These are phyloP conservation scores for Yasuhikotakia modesta DNA, from an alignment of 2,797 vertebrate species.

Conservation along the genomic window DNA sequence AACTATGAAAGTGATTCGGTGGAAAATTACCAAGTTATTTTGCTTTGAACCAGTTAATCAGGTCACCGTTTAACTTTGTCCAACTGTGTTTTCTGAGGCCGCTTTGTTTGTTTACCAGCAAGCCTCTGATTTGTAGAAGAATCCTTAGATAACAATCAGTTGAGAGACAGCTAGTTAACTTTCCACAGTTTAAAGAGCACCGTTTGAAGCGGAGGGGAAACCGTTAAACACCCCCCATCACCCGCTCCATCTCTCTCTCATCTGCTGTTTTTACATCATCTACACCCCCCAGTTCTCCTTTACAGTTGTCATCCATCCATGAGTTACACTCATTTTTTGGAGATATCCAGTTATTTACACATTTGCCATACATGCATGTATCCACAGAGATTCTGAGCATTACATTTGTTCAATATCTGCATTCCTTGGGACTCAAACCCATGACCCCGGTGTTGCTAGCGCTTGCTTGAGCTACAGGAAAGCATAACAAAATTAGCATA, in stretches of 20 bases:
- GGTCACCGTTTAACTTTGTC: constrained; percentile 17
- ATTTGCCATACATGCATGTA: not conserved
- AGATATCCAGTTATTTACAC: not conserved
- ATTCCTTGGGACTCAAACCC: not conserved
- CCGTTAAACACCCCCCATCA: constrained; percentile 63
- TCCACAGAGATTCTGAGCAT: too few relatives aligned
- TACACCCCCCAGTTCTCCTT: constrained; percentile 1
- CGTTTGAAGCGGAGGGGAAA: constrained; percentile 66
- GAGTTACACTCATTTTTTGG: constrained; percentile 3
- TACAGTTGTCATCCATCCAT: constrained; percentile 27
- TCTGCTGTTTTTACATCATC: constrained; percentile 37
- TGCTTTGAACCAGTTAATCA: constrained; percentile 32
- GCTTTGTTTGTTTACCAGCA: constrained; percentile 49
- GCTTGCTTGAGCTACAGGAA: not conserved
- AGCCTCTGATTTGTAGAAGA: constrained; percentile 53
- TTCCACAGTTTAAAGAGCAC: constrained; percentile 61
- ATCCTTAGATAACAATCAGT: constrained; percentile 57
- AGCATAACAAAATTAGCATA: not conserved
- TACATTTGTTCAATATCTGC: not conserved
- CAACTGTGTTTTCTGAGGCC: constrained; percentile 3
- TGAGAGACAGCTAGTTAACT: constrained; percentile 54
- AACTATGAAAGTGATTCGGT: constrained; percentile 6
- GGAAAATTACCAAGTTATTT: constrained; percentile 14
- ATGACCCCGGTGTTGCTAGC: not conserved
- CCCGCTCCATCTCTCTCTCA: constrained; percentile 44